Evolutionary conservation across 2,113 vertebrate genomes (phyloP).

Genomic region (Stegostoma tigrinum): DNA sequence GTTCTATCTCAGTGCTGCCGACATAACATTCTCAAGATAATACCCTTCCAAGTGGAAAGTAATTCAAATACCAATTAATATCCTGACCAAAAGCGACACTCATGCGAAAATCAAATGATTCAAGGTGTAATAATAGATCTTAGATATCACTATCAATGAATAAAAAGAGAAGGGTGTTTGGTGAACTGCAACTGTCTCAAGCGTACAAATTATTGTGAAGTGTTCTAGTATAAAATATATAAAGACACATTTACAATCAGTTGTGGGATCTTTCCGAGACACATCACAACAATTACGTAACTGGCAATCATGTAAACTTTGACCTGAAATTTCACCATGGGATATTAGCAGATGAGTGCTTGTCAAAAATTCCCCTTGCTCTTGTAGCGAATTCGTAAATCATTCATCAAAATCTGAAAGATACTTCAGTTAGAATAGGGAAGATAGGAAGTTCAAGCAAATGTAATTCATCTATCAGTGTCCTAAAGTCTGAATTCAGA

Average conservation of each 20-base stretch:
- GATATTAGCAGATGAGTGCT: not conserved
- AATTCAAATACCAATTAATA: slow-evolving; percentile 21
- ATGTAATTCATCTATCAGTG: not conserved
- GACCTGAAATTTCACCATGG: not conserved
- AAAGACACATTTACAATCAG: not conserved
- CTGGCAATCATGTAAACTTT: not conserved
- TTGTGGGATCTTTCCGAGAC: not conserved
- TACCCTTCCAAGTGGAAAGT: not conserved
- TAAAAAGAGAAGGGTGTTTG: not conserved
- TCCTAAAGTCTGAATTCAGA: not conserved
- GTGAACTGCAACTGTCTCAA: not conserved
- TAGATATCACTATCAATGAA: not conserved
- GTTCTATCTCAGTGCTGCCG: not conserved
- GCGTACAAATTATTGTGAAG: not conserved
- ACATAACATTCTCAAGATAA: not conserved
- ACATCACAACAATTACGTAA: not conserved
- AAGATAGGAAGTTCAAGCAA: not conserved
- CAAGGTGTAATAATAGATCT: not conserved
- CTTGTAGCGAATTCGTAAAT: not conserved
- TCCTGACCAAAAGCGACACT: not conserved
- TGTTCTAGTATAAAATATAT: not conserved
- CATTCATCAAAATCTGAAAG: not conserved
- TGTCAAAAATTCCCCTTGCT: not conserved
- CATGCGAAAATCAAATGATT: not conserved
- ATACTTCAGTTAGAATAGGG: not conserved